Percentiles rank a stretch among this genome's conserved stretches.
These are phyloP conservation scores for Clarias magur DNA, from an alignment of 2,113 vertebrate genomes.

Conservation along the genomic window DNA sequence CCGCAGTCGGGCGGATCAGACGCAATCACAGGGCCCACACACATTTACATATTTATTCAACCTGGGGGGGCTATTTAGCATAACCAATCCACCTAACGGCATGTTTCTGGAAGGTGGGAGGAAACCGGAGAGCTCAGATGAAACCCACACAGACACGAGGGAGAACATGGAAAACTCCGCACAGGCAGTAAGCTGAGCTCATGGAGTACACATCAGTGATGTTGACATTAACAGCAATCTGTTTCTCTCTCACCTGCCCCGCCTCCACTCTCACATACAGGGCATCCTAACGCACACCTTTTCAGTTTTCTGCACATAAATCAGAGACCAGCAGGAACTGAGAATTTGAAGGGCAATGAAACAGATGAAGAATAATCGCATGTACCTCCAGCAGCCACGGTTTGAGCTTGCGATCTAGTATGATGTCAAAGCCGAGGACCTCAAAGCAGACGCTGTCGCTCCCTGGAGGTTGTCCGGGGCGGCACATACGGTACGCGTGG, in stretches of 20 bases:
- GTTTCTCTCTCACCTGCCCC: not conserved
- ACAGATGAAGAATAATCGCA: not conserved
- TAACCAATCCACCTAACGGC: not conserved
- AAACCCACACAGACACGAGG: not conserved
- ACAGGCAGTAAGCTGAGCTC: not conserved
- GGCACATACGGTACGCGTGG: slow-evolving; percentile 96
- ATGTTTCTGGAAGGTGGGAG: not conserved
- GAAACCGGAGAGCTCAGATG: not conserved
- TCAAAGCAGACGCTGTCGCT: slow-evolving; percentile 98
- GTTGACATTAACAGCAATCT: not conserved
- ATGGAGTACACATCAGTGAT: not conserved
- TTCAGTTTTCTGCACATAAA: not conserved
- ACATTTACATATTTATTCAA: not conserved
- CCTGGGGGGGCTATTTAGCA: not conserved
- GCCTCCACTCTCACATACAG: not conserved
- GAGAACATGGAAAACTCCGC: slow-evolving; percentile 2
- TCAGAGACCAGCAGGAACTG: not conserved
- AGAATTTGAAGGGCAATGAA: not conserved
- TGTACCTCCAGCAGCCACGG: slow-evolving; percentile 97
- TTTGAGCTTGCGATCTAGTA: slow-evolving; percentile 96
- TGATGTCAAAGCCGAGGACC: slow-evolving; percentile 95
- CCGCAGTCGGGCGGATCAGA: not conserved
- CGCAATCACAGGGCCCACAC: not conserved
- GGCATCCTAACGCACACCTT: not conserved
- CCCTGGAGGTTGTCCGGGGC: slow-evolving; percentile 92